A percentile compares a stretch with the other conserved stretches of the same genome.
Conservation (phyloP, 2,888 invertebrate genomes). For the Xylophagus ater region DNA sequence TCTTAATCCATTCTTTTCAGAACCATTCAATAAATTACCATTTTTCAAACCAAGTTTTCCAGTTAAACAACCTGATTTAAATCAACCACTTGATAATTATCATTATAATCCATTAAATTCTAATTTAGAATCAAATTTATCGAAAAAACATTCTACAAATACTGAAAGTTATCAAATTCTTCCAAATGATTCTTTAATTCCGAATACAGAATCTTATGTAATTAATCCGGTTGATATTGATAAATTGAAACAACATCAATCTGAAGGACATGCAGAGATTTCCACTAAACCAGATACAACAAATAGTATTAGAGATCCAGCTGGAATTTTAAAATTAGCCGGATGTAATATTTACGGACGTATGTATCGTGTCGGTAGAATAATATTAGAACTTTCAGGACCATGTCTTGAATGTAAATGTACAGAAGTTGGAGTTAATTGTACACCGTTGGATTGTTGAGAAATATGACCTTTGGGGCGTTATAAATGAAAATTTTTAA, state of each 20-base stretch:
- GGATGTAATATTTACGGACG: constrained; percentile 85
- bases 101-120: constrained; percentile 10
- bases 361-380: constrained; percentile 74
- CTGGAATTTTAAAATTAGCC: constrained; percentile 61
- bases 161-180: constrained; percentile 14
- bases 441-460: constrained; percentile 54
- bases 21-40: constrained; percentile 35
- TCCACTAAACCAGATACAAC: constrained; percentile 18
- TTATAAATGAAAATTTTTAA: too few relatives aligned
- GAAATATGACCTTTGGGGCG: too few relatives aligned
- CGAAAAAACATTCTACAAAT: constrained; percentile 8
- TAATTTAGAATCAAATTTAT: constrained; percentile 15
- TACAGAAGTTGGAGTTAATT: constrained; percentile 77
- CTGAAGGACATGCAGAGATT: constrained; percentile 15
- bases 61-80: constrained; percentile 25
- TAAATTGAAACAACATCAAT: constrained; percentile 15
- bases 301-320: constrained; percentile 29
- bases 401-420: constrained; percentile 78
- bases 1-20: constrained; percentile 28
- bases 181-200: constrained; percentile 13
- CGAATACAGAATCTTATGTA: constrained; percentile 17
- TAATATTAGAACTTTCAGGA: constrained; percentile 70
- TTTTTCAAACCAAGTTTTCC: constrained; percentile 36
- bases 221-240: constrained; percentile 18
- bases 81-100: neutral